Base-by-base conservation (phyloP, 1,140 invertebrate species). In the Steinernema khuongi region DNA sequence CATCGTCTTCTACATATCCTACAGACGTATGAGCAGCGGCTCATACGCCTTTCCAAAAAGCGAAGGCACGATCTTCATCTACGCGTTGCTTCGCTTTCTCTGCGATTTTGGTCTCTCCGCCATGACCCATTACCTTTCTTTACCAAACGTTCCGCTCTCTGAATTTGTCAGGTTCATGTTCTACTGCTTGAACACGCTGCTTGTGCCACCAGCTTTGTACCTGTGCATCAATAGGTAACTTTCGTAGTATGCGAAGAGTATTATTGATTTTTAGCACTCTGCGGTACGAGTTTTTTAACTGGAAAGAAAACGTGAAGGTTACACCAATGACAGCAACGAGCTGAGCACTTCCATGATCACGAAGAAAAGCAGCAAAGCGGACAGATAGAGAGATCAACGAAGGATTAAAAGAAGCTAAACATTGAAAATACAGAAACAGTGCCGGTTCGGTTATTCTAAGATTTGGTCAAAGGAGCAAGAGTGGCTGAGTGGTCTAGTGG, bases 401-500 rank as follows among this genome's bases (percentile, higher is more conserved):
- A n/a, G n/a, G n/a, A n/a, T n/a, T n/a, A n/a, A n/a, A n/a, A n/a
- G n/a, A n/a, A n/a, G n/a, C n/a, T n/a, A n/a, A n/a, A n/a, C n/a
- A n/a, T n/a, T n/a, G n/a, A n/a, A n/a, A n/a, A n/a, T n/a, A n/a
- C n/a, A n/a, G n/a, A n/a, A n/a, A n/a, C n/a, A n/a, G n/a, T n/a
- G n/a, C n/a, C n/a, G n/a, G n/a, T n/a, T n/a, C n/a, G n/a, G n/a
- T n/a, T n/a, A n/a, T n/a, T n/a, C n/a, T n/a, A n/a, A n/a, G n/a
- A n/a, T n/a, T n/a, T n/a, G n/a, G n/a, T n/a, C n/a, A n/a, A n/a
- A n/a, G n/a, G n/a, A n/a, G n/a, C n/a, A n/a, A n/a, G n/a, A n/a
- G n/a, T n/a, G 86, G 86, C 85, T 81, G 79, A 82, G 81, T 87
- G 86, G 86, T 87, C 86, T 87, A 87, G 86, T 81, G 86, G 86